These are phyloP conservation scores for Oxygymnocypris stewartii DNA, from an alignment of 2,113 vertebrate species.

Conservation along the genomic window DNA sequence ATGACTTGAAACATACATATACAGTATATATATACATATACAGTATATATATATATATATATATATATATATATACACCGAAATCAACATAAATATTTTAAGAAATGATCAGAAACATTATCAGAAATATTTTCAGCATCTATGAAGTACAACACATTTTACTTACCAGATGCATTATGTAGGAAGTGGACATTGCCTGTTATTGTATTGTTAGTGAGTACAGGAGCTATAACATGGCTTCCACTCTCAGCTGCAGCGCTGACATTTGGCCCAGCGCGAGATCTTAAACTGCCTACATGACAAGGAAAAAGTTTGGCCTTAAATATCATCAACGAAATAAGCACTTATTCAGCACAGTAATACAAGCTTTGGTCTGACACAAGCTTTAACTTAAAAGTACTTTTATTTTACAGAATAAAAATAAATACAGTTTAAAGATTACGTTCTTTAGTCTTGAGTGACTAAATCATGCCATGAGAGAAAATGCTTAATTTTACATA, in stretches of 20 bases:
- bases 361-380: neutral
- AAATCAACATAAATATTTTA: no score
- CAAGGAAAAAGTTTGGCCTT: neutral
- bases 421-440: neutral
- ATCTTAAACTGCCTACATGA: neutral
- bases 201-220: neutral
- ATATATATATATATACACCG: no score
- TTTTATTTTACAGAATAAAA: neutral
- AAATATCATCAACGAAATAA: neutral
- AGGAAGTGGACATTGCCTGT: neutral
- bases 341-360: neutral
- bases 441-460: neutral
- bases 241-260: neutral
- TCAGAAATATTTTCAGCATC: neutral
- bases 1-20: neutral
- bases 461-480: neutral
- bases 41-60: no score
- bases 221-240: constrained; percentile 1
- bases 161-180: neutral
- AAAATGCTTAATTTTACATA: neutral
- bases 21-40: no score
- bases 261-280: neutral
- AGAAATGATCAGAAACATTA: neutral
- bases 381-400: neutral
- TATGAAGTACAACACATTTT: neutral